Conservation (phyloP, 1,140 invertebrate genomes). For the Diabrotica undecimpunctata region DNA sequence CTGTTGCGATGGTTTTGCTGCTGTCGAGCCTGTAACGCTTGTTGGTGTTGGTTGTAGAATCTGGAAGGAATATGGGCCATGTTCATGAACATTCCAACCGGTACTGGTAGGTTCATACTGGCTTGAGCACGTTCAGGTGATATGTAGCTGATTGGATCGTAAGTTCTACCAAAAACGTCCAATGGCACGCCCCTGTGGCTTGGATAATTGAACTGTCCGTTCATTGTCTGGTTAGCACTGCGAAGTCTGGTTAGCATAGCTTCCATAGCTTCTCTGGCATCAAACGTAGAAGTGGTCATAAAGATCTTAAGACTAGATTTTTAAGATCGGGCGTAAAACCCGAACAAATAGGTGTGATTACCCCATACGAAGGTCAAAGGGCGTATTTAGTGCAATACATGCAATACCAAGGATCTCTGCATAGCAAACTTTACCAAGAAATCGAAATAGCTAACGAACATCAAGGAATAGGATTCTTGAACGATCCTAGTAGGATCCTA, state of each 20-base stretch:
- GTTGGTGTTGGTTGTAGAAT: slow-evolving; percentile 81
- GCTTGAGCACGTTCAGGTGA: slow-evolving; percentile 80
- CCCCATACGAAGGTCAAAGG: slow-evolving; percentile 98
- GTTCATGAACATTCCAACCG: slow-evolving; percentile 93
- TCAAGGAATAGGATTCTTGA: slow-evolving; percentile 90
- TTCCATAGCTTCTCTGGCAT: too few species aligned
- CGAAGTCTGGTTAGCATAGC: too few species aligned
- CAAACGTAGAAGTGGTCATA: too few species aligned
- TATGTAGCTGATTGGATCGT: slow-evolving; percentile 92
- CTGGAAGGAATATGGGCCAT: slow-evolving; percentile 84
- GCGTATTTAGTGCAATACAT: slow-evolving; percentile 98
- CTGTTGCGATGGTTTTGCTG: slow-evolving; percentile 45
- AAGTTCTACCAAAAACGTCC: slow-evolving; percentile 63
- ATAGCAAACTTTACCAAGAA: slow-evolving; percentile 96
- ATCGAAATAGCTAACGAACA: slow-evolving; percentile 98
- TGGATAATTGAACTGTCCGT: slow-evolving; percentile 46
- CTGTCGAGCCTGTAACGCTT: slow-evolving; percentile 54
- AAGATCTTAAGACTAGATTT: too few species aligned
- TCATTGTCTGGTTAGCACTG: too few species aligned
- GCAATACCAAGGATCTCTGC: slow-evolving; percentile 97
- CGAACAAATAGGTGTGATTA: slow-evolving; percentile 99
- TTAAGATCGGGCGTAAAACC: slow-evolving; percentile 93
- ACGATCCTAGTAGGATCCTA: slow-evolving; percentile 93
- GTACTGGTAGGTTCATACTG: slow-evolving; percentile 76
- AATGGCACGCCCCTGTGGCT: slow-evolving; percentile 48